Conservation (phyloP, 1,140 invertebrate species). For the Drosophila albomicans region DNA sequence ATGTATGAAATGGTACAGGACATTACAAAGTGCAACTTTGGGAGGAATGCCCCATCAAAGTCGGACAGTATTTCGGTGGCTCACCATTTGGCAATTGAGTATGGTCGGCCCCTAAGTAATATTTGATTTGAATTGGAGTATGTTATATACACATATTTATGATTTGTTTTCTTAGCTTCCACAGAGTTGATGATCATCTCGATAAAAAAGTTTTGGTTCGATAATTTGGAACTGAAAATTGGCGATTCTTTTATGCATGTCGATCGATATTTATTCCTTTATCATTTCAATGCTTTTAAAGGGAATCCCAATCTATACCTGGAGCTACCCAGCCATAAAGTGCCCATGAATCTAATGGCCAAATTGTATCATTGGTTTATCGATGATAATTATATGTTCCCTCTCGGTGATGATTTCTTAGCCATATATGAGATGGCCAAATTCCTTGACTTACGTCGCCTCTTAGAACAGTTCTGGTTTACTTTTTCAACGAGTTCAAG, state of each 20-base stretch:
- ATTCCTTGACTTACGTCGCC: slow-evolving; percentile 12
- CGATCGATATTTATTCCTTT: slow-evolving; percentile 37
- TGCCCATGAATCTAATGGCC: slow-evolving; percentile 13
- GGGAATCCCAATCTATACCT: not conserved
- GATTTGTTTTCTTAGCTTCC: slow-evolving; percentile 3
- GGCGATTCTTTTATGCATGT: slow-evolving; percentile 26
- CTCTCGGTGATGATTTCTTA: slow-evolving; percentile 7
- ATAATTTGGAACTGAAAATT: slow-evolving; percentile 45
- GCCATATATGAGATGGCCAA: slow-evolving; percentile 17
- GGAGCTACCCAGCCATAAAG: slow-evolving; percentile 26
- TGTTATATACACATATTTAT: too few relatives aligned
- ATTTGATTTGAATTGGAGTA: too few relatives aligned
- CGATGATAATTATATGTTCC: not conserved
- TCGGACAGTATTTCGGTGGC: not conserved
- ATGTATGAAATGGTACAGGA: not conserved
- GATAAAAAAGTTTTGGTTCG: slow-evolving; percentile 20
- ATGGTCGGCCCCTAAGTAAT: not conserved
- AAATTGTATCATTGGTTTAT: slow-evolving; percentile 55
- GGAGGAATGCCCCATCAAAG: not conserved
- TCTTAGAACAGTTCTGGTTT: slow-evolving; percentile 39
- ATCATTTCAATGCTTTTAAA: slow-evolving; percentile 3
- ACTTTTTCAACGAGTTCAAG: not conserved
- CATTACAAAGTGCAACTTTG: not conserved
- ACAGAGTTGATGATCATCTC: not conserved
- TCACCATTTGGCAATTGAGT: not conserved